Conservation (phyloP, 2,797 vertebrate species). For the Rhinogobio ventralis region DNA sequence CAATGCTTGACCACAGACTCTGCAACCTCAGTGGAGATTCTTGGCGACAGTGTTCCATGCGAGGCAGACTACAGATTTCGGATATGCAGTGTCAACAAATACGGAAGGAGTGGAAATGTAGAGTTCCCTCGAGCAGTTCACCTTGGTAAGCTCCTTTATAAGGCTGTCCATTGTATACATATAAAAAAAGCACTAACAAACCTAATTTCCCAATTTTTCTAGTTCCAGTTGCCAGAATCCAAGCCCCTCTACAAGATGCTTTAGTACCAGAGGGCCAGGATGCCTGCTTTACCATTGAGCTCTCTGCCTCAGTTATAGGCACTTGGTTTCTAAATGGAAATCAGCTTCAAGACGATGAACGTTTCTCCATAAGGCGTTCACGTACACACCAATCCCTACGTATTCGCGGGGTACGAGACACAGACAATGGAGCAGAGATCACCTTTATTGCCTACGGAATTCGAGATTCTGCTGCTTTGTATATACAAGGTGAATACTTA, state of each 20-base stretch:
- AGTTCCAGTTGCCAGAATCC: conserved; percentile 91
- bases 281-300: conserved; percentile 86
- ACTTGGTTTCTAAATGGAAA: conserved; percentile 88
- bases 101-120: conserved; percentile 89
- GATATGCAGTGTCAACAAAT: conserved; percentile 88
- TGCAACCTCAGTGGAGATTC: conserved; percentile 88
- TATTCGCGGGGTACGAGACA: conserved; percentile 79
- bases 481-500: conserved; percentile 85
- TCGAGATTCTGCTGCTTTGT: conserved; percentile 85
- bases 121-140: conserved; percentile 90
- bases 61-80: conserved; percentile 94
- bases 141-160: conserved; percentile 80
- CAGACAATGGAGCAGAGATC: conserved; percentile 85
- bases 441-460: conserved; percentile 88
- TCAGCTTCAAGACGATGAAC: conserved; percentile 80
- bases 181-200: conserved; percentile 6
- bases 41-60: conserved; percentile 88
- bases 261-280: conserved; percentile 86
- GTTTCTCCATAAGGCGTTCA: conserved; percentile 75
- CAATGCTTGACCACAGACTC: conserved; percentile 92
- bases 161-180: neutral
- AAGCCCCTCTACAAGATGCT: conserved; percentile 85
- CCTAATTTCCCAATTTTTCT: conserved; percentile 44
- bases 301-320: conserved; percentile 87
- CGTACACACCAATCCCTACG: conserved; percentile 86